Conservation (phyloP, 2,113 vertebrate species). For the Oryzias javanicus region DNA sequence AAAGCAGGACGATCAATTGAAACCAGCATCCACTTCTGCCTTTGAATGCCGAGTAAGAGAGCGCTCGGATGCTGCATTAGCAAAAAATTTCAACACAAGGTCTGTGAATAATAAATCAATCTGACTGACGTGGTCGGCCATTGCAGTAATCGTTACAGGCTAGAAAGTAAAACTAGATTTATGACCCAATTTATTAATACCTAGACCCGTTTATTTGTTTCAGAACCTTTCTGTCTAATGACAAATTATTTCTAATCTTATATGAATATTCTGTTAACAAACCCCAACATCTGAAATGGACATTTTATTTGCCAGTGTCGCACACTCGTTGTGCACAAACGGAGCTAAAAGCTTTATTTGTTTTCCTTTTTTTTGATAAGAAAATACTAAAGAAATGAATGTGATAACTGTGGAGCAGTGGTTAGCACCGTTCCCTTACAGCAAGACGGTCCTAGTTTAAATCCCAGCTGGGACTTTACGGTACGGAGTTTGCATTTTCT, state of each 20-base stretch:
- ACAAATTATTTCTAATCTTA: neutral
- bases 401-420: too few relatives aligned
- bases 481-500: too few relatives aligned
- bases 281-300: neutral
- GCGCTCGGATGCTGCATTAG: slow-evolving; percentile 6
- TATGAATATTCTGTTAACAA: neutral
- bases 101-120: slow-evolving; percentile 13
- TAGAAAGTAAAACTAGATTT: slow-evolving; percentile 12
- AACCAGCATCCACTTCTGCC: neutral
- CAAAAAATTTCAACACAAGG: neutral
- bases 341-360: too few relatives aligned
- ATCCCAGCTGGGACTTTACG: too few relatives aligned
- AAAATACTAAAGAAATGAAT: too few relatives aligned
- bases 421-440: too few relatives aligned
- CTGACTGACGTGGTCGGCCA: neutral
- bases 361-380: too few relatives aligned
- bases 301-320: too few relatives aligned
- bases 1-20: too few relatives aligned
- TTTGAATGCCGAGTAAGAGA: neutral
- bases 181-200: neutral
- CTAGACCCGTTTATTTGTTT: neutral
- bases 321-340: too few relatives aligned
- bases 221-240: neutral
- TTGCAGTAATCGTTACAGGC: slow-evolving; percentile 12
- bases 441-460: too few relatives aligned